Conservation (phyloP, 2,113 vertebrate genomes). For the Gnathonemus longibarbis region DNA sequence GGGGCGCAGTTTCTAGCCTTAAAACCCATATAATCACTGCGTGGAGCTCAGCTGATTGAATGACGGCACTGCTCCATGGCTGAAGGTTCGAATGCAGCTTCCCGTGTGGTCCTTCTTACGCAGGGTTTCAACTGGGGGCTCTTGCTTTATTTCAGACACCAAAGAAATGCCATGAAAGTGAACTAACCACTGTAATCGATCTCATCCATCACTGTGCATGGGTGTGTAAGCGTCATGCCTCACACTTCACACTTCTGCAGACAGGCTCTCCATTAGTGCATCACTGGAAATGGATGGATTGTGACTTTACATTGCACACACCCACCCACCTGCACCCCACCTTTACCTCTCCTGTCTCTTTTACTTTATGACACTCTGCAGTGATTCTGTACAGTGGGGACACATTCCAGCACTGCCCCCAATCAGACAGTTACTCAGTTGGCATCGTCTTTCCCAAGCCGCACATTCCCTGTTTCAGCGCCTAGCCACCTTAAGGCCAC, state of each 20-base stretch:
- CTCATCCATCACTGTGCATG: background rate
- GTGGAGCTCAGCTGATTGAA: background rate
- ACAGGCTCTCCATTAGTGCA: background rate
- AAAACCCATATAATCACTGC: background rate
- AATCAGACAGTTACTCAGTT: background rate
- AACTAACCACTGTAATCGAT: background rate
- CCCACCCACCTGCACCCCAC: background rate
- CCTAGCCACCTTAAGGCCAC: background rate
- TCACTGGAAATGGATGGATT: background rate
- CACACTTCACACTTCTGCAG: background rate
- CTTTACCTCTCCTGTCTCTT: background rate
- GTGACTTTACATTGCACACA: background rate
- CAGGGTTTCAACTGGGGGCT: background rate
- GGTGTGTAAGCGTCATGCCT: background rate
- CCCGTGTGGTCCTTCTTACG: background rate
- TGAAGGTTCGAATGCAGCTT: background rate
- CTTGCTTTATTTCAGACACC: background rate
- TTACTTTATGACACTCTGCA: background rate
- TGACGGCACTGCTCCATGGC: background rate
- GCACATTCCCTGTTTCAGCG: background rate
- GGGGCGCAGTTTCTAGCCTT: background rate
- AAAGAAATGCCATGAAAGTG: background rate
- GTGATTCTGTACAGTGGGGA: background rate
- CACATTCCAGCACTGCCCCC: background rate
- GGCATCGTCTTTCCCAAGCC: background rate